phyloP scores from a whole-genome alignment of 30 jellyfish, hydroid and myxozoan genomes.

The Mastigias papua region DNA sequence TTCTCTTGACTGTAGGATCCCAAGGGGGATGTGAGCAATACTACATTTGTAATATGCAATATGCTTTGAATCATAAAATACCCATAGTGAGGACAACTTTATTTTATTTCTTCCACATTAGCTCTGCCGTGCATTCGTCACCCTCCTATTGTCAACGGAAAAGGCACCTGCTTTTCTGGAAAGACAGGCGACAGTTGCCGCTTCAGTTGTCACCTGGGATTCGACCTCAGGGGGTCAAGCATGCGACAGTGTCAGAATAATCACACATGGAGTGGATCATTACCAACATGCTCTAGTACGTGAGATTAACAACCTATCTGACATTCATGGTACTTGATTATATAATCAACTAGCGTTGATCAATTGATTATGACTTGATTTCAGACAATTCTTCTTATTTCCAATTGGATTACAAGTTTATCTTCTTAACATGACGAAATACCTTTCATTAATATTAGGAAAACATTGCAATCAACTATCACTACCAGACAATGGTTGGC shows the following conservation, averaged over 20 bases:
- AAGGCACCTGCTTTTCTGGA: constrained; percentile 75
- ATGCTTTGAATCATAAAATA: too few relatives aligned
- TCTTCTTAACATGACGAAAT: too few relatives aligned
- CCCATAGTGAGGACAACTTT: too few relatives aligned
- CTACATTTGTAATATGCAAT: too few relatives aligned
- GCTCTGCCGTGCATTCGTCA: constrained; percentile 71
- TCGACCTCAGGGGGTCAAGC: constrained; percentile 63
- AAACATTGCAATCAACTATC: constrained; percentile 40
- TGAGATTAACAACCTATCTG: not conserved
- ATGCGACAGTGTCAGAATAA: constrained; percentile 67
- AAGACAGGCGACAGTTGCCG: constrained; percentile 69
- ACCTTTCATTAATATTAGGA: constrained; percentile 51
- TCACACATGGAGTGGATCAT: constrained; percentile 81
- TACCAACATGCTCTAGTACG: constrained; percentile 74
- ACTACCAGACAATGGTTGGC: constrained; percentile 54
- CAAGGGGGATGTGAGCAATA: too few relatives aligned
- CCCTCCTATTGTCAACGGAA: constrained; percentile 79
- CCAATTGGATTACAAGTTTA: too few relatives aligned
- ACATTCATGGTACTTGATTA: too few relatives aligned
- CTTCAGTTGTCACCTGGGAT: constrained; percentile 66
- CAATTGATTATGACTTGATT: too few relatives aligned
- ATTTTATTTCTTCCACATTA: constrained; percentile 18
- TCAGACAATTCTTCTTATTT: too few relatives aligned
- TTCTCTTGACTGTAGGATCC: too few relatives aligned
- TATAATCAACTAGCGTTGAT: too few relatives aligned